These are phyloP conservation scores for Clistopyga incitator DNA, from an alignment of 2,888 invertebrate genomes.

Conservation along the genomic window DNA sequence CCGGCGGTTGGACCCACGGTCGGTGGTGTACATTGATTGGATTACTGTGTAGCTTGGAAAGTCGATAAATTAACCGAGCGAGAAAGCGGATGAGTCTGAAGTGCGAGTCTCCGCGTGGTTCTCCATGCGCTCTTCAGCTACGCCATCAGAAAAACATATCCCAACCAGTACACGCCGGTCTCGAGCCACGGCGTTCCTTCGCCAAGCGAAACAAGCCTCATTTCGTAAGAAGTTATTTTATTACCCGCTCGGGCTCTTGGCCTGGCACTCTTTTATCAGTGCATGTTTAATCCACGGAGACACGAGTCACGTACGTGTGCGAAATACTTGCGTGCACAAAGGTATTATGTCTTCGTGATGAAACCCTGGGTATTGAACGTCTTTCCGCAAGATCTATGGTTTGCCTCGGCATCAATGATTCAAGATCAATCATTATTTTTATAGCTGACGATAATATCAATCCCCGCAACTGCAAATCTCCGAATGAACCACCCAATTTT, in stretches of 20 bases:
- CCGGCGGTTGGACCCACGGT: too few species aligned
- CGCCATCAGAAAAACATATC: conserved; percentile 29
- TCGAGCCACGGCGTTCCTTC: conserved; percentile 17
- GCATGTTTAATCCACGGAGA: conserved; percentile 37
- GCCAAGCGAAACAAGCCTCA: conserved; percentile 52
- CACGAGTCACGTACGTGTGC: background rate
- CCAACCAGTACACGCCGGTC: conserved; percentile 23
- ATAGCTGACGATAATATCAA: background rate
- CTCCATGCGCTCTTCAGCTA: background rate
- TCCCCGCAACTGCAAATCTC: too few species aligned
- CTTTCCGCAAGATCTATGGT: conserved; percentile 21
- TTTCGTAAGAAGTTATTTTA: conserved; percentile 62
- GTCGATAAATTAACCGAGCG: conserved; percentile 62
- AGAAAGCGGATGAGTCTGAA: conserved; percentile 34
- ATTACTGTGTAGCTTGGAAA: conserved; percentile 53
- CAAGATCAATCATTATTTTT: background rate
- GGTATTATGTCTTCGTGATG: conserved; percentile 12
- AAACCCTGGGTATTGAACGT: conserved; percentile 23
- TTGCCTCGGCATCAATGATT: background rate
- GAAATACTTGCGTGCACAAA: conserved; percentile 12
- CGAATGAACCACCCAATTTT: too few species aligned
- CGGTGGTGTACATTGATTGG: conserved; percentile 58
- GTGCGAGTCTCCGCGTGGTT: background rate
- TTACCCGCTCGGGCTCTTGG: conserved; percentile 52
- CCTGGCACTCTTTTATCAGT: conserved; percentile 34